phyloP scores from a whole-genome alignment of 2,888 invertebrate species.

The Nineta flava region DNA sequence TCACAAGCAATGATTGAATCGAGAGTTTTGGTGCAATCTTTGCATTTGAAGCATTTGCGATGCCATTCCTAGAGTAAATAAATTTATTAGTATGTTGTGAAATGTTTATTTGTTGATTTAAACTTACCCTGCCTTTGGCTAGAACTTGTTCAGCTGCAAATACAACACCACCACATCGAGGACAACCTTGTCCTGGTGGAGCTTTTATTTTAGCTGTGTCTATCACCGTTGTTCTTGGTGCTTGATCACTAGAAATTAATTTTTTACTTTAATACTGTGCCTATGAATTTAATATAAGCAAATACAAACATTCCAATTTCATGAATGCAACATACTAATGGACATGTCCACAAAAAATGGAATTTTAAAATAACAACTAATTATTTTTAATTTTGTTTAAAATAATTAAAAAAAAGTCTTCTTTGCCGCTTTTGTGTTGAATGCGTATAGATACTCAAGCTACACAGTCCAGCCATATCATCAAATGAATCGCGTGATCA shows the following conservation, averaged over 20 bases:
- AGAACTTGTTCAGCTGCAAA: conserved; percentile 90
- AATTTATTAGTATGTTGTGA: background rate
- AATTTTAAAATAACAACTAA: no score
- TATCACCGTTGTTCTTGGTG: conserved; percentile 59
- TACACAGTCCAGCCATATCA: no score
- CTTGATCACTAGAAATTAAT: conserved; percentile 42
- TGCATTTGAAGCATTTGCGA: conserved; percentile 85
- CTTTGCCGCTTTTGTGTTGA: no score
- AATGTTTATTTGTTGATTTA: background rate
- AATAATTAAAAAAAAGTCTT: no score
- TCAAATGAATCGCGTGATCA: no score
- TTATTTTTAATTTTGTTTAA: no score
- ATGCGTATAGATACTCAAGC: no score
- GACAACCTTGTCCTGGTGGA: conserved; percentile 73
- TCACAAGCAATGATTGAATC: conserved; percentile 94
- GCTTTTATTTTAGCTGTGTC: conserved; percentile 70
- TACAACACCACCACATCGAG: conserved; percentile 76
- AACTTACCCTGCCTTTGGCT: conserved; percentile 46
- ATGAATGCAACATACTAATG: background rate
- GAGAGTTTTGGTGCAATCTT: conserved; percentile 81
- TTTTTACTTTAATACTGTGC: background rate
- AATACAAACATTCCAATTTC: background rate
- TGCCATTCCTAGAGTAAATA: conserved; percentile 54
- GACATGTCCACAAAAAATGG: no score
- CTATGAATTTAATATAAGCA: background rate